Evolutionary conservation across 2,113 vertebrate genomes (phyloP), one percentile per base, ranked within the genome.

Genomic region (Beaufortia kweichowensis): DNA sequence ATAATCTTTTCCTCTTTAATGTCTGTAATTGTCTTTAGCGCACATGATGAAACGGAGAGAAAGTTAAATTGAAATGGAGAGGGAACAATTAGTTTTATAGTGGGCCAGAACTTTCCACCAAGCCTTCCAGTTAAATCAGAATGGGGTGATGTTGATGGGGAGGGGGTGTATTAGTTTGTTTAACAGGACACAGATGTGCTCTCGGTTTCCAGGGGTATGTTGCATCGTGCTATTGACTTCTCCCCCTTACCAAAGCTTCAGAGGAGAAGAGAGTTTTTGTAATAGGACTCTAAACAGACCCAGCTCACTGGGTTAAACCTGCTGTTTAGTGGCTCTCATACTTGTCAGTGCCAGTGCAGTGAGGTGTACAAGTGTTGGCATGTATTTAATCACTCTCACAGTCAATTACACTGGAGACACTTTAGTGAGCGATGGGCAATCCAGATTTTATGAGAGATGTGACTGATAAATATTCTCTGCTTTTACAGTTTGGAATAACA

Each of bases 111-210:
- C 39, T 84, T 82, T 84, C 83, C 83, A 81, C 70, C 76, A 35
- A 65, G 59, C 57, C 29, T 60, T 77, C 77, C 82, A 82, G 71
- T 78, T 60, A 79, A 77, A 83, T 77, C 53, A 68, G 68, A 78
- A 46, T 28, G 11, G 31, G 68, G 23, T 56, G 59, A 46, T 24
- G 61, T 72, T 75, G 60, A 67, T 46, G 31, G 8, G 63, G 46
- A 15, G 71, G 31, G 64, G 68, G 62, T 56, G 68, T 43, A 69
- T 80, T 74, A 77, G 81, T 78, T 77, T 80, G 73, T 78, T 56
- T 85, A 86, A 86, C 76, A 81, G 79, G 80, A 74, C 69, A 29
- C 85, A 86, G 84, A 85, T 85, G 85, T 85, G 79, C 21, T 72
- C 19, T 77, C 67, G 4, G 76, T 78, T 65, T 79, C 56, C 66